These are phyloP conservation scores for Salticus scenicus DNA, from an alignment of 2,888 invertebrate genomes.

Conservation along the genomic window DNA sequence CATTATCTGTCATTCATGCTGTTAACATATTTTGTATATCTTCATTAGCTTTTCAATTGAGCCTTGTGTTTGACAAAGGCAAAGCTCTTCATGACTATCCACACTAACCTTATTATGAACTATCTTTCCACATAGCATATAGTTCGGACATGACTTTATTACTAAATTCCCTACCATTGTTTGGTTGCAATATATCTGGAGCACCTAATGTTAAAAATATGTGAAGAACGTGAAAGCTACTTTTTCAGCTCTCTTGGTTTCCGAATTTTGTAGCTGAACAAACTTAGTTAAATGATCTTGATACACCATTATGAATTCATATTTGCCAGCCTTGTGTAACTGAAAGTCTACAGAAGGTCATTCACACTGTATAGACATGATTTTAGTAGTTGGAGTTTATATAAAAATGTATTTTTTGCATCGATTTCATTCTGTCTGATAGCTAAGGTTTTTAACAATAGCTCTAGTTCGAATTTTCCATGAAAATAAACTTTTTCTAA, in stretches of 20 bases:
- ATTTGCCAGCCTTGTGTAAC: constrained; percentile 13
- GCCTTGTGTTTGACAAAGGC: constrained; percentile 30
- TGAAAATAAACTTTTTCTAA: too few relatives aligned
- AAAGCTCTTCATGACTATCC: constrained; percentile 11
- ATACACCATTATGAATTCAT: too few relatives aligned
- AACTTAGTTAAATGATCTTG: too few relatives aligned
- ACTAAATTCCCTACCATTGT: constrained; percentile 31
- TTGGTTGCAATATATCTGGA: constrained; percentile 15
- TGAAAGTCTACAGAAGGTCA: background rate
- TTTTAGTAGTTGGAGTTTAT: too few relatives aligned
- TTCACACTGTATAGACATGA: constrained; percentile 1
- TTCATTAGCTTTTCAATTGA: constrained; percentile 30
- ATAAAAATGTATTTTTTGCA: too few relatives aligned
- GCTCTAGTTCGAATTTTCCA: too few relatives aligned
- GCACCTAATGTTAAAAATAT: constrained; percentile 6
- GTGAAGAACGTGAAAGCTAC: background rate
- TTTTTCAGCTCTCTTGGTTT: background rate
- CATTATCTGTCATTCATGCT: constrained; percentile 43
- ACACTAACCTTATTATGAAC: too few relatives aligned
- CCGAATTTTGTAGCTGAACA: background rate
- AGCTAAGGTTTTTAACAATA: too few relatives aligned
- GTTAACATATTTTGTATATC: constrained; percentile 39
- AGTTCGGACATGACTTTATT: constrained; percentile 20
- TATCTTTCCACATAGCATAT: background rate
- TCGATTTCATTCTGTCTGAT: too few relatives aligned